Evolutionary conservation across 2,113 vertebrate genomes (phyloP).

Genomic region (Bufo bufo): DNA sequence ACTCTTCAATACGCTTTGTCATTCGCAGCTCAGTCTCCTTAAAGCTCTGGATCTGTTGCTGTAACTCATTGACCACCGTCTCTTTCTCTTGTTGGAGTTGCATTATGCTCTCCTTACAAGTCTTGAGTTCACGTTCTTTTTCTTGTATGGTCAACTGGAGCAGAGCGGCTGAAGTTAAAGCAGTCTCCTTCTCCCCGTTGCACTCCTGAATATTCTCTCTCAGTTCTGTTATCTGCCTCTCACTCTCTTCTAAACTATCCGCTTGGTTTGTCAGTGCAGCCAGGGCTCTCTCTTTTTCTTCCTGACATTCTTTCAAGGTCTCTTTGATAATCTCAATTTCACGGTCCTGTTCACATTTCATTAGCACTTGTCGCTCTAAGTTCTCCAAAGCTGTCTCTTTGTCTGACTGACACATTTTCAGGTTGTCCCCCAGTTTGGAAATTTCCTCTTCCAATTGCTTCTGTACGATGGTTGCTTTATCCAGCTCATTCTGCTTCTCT

Average conservation of each 20-base stretch:
- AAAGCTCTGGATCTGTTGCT: constrained; percentile 48
- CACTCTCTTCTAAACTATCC: constrained; percentile 61
- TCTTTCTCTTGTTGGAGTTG: constrained; percentile 54
- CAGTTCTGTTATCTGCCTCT: constrained; percentile 64
- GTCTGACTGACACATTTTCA: constrained; percentile 2
- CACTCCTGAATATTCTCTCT: constrained; percentile 66
- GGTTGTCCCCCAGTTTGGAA: background rate
- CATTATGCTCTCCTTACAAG: constrained; percentile 52
- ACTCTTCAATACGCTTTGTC: constrained; percentile 53
- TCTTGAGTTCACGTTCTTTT: constrained; percentile 65
- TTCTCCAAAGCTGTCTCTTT: constrained; percentile 28
- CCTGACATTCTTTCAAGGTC: background rate
- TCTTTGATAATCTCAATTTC: constrained; percentile 39
- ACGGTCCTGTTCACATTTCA: background rate
- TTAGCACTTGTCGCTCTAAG: constrained; percentile 9
- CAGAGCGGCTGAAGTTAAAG: constrained; percentile 49
- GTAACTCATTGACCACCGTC: constrained; percentile 23
- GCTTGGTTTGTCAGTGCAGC: background rate
- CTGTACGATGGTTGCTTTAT: background rate
- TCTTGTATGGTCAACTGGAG: constrained; percentile 62
- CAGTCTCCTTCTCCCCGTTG: constrained; percentile 28
- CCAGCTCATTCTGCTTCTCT: background rate
- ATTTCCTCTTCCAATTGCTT: background rate
- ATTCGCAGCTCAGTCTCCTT: constrained; percentile 54
- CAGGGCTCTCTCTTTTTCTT: constrained; percentile 35